phyloP scores from a whole-genome alignment of 2,888 invertebrate genomes.

The Fissipunctia ypsillon region DNA sequence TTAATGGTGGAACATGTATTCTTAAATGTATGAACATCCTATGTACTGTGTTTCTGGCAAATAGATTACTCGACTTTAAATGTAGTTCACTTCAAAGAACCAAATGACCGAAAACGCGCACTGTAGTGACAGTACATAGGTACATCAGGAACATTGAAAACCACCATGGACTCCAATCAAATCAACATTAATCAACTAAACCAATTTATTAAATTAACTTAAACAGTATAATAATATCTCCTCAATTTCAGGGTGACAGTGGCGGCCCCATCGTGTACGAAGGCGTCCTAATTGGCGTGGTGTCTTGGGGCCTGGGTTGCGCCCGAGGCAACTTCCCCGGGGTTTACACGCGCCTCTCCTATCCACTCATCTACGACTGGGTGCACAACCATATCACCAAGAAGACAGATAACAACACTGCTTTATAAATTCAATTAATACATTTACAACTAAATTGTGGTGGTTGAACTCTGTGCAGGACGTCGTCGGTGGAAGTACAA shows the following conservation, averaged over 20 bases:
- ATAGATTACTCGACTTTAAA: too few species aligned
- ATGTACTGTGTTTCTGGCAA: too few species aligned
- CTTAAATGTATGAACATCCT: too few species aligned
- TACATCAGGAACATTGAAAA: too few species aligned
- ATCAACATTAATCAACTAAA: too few species aligned
- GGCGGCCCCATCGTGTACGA: constrained; percentile 87
- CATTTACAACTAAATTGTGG: not conserved
- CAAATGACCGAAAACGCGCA: too few species aligned
- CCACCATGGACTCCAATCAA: too few species aligned
- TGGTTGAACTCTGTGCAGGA: not conserved
- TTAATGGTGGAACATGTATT: too few species aligned
- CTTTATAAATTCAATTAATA: constrained; percentile 40
- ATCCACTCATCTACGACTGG: constrained; percentile 84
- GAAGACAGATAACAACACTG: constrained; percentile 63
- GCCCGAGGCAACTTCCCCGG: constrained; percentile 89
- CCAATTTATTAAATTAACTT: too few species aligned
- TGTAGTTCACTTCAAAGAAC: too few species aligned
- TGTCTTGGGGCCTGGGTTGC: constrained; percentile 88
- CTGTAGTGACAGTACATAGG: too few species aligned
- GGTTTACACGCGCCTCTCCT: constrained; percentile 85
- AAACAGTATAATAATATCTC: too few species aligned
- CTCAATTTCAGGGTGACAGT: constrained; percentile 85
- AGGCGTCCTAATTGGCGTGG: constrained; percentile 87
- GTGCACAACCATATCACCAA: constrained; percentile 77
- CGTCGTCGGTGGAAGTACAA: not conserved